Base-by-base conservation (phyloP, 2,888 invertebrate species). In the Cartodere bifasciata region DNA sequence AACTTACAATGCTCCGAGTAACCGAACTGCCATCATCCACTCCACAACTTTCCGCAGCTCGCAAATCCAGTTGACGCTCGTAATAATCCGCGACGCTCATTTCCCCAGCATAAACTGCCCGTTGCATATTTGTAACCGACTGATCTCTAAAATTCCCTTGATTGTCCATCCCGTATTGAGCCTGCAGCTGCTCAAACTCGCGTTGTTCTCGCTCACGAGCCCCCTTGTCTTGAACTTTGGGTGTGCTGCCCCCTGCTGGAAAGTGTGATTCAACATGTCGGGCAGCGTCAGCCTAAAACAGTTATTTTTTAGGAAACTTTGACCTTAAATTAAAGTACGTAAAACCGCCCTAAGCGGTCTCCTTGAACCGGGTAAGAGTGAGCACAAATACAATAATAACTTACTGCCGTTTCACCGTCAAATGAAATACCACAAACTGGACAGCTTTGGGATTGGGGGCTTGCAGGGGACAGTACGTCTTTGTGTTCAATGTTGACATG, bases 141-240 rank as follows among this genome's bases (percentile, higher is more conserved):
- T 86, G 79, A 47, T 80, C 77, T 26, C 75, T 64, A 58, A 77
- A 85, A 48, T 81, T 83, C 4, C 81, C 83, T 47, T 84, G 82
- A 53, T 83, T 82, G 51, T 85, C 85, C 87, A 88, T 87, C 2
- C 87, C 87, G 49, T 86, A 87, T 53, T 85, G 83, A 2, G 84
- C 85, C 52, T 79, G 62, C 20, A 86, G 55, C 58, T 83, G 60
- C 49, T 84, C 81, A 54, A 86, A 86, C 54, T 86, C 85, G 25
- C 77, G 70, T 49, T 84, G 79, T 49, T 86, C 85, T 13, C 81
- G 65, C 39, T 74, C 67, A 42, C 72, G 69, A 0, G 80, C 81
- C 50, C 82, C 80, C 37, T 70, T 64, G 38, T 77, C 57, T 1
- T 55, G 45, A 31, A 56, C 57, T 3, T 56, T 56, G 10, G 55